A percentile compares a stretch with the other conserved stretches of the same genome.
Evolutionary conservation across 2,888 invertebrate genomes (phyloP).

Genomic region (Catonia carolina): DNA sequence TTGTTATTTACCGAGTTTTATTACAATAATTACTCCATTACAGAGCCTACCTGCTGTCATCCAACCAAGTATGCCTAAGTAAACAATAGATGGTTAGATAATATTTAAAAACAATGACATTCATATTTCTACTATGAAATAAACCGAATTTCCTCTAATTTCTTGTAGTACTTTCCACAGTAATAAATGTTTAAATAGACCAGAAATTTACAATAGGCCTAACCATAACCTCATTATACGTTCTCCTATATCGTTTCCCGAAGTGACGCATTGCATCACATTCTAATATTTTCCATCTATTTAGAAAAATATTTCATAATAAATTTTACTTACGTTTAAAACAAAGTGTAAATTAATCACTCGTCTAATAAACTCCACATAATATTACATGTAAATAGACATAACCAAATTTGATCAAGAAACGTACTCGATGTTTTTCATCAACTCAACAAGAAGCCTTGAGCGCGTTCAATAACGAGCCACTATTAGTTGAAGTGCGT

Average conservation of each 20-base stretch:
- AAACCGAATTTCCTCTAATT: too few species aligned
- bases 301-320: not conserved
- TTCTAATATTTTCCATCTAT: not conserved
- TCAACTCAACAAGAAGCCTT: slow-evolving; percentile 17
- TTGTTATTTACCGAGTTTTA: too few species aligned
- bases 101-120: too few species aligned
- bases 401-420: slow-evolving; percentile 26
- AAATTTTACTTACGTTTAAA: not conserved
- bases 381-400: slow-evolving; percentile 22
- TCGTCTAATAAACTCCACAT: not conserved
- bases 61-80: slow-evolving; percentile 3
- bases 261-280: slow-evolving; percentile 27
- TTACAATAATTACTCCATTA: too few species aligned
- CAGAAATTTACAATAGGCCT: slow-evolving; percentile 5
- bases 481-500: not conserved
- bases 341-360: not conserved
- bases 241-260: slow-evolving; percentile 11
- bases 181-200: not conserved
- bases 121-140: too few species aligned
- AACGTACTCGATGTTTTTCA: slow-evolving; percentile 27
- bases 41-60: slow-evolving; percentile 10
- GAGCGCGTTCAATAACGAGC: slow-evolving; percentile 8
- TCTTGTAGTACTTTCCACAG: too few species aligned
- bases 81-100: not conserved
- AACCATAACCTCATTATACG: slow-evolving; percentile 27